Evolutionary conservation across 1,140 invertebrate species (phyloP).

Genomic region (Drosophila kanapiae): DNA sequence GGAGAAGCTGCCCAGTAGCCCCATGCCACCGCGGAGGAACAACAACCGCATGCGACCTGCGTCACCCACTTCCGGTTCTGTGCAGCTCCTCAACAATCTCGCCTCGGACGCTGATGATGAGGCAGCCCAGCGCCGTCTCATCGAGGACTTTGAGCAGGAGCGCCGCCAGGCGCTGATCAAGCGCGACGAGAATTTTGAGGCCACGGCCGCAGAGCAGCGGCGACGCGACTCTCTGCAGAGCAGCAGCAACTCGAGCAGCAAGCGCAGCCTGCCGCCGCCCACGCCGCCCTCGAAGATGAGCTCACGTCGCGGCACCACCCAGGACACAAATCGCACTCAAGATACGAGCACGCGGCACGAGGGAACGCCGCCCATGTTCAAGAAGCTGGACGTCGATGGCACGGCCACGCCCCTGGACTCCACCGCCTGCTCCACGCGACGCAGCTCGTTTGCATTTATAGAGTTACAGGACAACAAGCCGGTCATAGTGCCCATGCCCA

Average conservation of each 20-base stretch:
- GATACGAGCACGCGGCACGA: constrained; percentile 33
- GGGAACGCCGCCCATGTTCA: constrained; percentile 78
- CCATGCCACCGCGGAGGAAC: constrained; percentile 64
- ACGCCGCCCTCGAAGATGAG: constrained; percentile 31
- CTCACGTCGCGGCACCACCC: constrained; percentile 53
- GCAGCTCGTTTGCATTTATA: constrained; percentile 84
- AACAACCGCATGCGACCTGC: constrained; percentile 38
- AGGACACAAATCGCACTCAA: constrained; percentile 53
- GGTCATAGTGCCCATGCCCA: constrained; percentile 79
- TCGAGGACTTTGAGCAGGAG: constrained; percentile 75
- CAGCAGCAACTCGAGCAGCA: constrained; percentile 68
- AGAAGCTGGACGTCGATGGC: constrained; percentile 67
- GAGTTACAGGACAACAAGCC: constrained; percentile 78
- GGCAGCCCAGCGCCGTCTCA: constrained; percentile 57
- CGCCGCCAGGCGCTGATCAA: constrained; percentile 70
- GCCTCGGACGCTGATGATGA: constrained; percentile 47
- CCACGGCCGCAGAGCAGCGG: constrained; percentile 60
- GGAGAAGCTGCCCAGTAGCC: constrained; percentile 79
- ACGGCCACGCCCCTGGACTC: constrained; percentile 49
- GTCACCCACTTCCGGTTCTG: constrained; percentile 63
- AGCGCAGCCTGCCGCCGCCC: constrained; percentile 62
- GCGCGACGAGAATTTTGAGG: constrained; percentile 73
- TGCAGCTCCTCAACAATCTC: constrained; percentile 72
- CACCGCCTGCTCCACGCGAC: constrained; percentile 68
- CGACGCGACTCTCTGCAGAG: constrained; percentile 66